Evolutionary conservation across 2,888 invertebrate genomes (phyloP), one percentile per base, ranked within the genome.

Genomic region (Kryphioiulus occultus): DNA sequence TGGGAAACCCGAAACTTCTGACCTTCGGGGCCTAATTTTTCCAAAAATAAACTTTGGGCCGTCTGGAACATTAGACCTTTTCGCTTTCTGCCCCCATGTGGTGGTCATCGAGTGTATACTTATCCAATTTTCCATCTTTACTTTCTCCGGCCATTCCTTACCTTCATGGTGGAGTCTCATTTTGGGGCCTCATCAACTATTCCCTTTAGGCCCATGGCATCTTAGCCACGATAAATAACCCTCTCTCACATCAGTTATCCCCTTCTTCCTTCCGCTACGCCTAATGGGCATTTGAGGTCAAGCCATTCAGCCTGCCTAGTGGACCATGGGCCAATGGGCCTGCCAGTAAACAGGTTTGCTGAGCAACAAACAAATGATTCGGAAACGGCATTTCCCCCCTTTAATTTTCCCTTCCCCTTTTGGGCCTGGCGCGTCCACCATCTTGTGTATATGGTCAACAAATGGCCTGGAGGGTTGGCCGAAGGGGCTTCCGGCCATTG

Each of bases 221-320:
- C 17, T 78, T 30, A 15, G 78, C 30, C 78, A 78, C 78, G 78
- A 78, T 78, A 78, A 30, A 78, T 78, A 78, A 78, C 78, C 78
- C 78, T 68, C 68, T 68, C 68, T 26, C 68, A 68, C 68, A 26
- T 26, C 10, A 22, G 22, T 68, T 68, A 68, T 19, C 53, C 53
- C 78, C 78, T 30, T 9, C 26, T 68, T 68, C 78, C 78, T 78
- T 30, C 30, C 78, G 78, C 78, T 30, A 78, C 78, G 78, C 78
- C 78, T 78, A 78, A 78, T 78, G 78, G 78, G 30, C 30, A 78
- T 78, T 78, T 78, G 30, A 78, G 78, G 78, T 78, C 78, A 78
- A 78, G 78, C 78, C 78, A 78, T 78, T 78, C 30, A 78, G 30
- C 78, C 78, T 78, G 78, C 78, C 78, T 78, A 78, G 78, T 78